Base-by-base conservation (phyloP, 2,113 vertebrate species). In the Corythoichthys intestinalis region DNA sequence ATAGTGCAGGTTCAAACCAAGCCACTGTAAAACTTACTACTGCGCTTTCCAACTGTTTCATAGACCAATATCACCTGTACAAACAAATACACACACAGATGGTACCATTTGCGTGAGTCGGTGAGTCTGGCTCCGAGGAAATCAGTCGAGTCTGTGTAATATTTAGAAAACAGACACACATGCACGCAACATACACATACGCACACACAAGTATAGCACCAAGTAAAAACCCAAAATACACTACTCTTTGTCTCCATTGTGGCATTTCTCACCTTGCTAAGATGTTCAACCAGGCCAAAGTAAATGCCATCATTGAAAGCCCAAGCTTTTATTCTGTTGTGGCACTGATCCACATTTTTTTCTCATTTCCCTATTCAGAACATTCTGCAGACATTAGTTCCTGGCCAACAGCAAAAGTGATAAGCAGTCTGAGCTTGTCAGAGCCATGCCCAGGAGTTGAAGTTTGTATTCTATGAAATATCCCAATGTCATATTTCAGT, bases 381-480 rank as follows among this genome's bases (percentile, higher is more conserved):
- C 13, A 20, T 62, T 53, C 52, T 62, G 49, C 67, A 63, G 65
- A 74, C 49, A 72, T 70, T 52, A 46, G 65, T 65, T 75, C 67
- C 47, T 66, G 72, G 75, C 74, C 65, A 34, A 69, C 78, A 62
- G 76, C 35, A 7, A 59, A 14, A 66, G 50, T 39, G 79, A 83
- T 79, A 66, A 76, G 73, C 57, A 10, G 72, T 73, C 57, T 68
- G 70, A 72, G 70, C 73, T 75, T 71, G 83, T 72, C 77, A 67
- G 6, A 0, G 37, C 57, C 34, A 65, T 38, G 71, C 49, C 66
- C 70, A 58, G 59, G 52, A 72, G 75, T 67, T 65, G 65, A 56
- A 72, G 66, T 78, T 76, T 76, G 73, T 67, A 64, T 76, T 67
- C 67, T 76, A 73, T 67, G 50, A 83, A 81, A 77, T 71, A 73